Conservation (phyloP, 2,797 vertebrate species). For the Antrozous pallidus region DNA sequence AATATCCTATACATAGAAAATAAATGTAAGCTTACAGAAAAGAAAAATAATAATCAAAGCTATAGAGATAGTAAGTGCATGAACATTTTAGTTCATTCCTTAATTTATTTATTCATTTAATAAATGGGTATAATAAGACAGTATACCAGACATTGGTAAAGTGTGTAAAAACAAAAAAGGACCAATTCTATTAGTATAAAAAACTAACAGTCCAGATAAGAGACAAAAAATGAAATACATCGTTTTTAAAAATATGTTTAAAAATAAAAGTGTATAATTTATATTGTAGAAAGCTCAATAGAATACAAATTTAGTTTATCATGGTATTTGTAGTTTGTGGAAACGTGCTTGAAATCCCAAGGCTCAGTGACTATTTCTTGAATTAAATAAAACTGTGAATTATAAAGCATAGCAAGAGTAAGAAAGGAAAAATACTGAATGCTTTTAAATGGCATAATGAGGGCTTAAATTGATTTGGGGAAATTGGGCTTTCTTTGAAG, state of each 20-base stretch:
- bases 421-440: conserved; percentile 23
- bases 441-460: neutral
- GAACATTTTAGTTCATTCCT: neutral
- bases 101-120: neutral
- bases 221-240: neutral
- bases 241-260: neutral
- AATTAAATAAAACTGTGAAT: conserved; percentile 26
- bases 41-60: neutral
- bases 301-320: neutral
- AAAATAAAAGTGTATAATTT: neutral
- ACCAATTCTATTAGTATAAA: neutral
- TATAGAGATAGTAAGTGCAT: neutral
- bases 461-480: neutral
- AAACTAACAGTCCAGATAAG: neutral
- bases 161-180: neutral
- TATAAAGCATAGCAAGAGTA: neutral
- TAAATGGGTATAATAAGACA: neutral
- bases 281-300: neutral
- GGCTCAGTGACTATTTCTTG: neutral
- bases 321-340: neutral
- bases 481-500: neutral
- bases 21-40: neutral
- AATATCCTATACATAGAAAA: neutral
- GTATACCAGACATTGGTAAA: neutral
- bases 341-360: neutral